Evolutionary conservation across 2,113 vertebrate species (phyloP).

Genomic region (Xiphorhynchus elegans): DNA sequence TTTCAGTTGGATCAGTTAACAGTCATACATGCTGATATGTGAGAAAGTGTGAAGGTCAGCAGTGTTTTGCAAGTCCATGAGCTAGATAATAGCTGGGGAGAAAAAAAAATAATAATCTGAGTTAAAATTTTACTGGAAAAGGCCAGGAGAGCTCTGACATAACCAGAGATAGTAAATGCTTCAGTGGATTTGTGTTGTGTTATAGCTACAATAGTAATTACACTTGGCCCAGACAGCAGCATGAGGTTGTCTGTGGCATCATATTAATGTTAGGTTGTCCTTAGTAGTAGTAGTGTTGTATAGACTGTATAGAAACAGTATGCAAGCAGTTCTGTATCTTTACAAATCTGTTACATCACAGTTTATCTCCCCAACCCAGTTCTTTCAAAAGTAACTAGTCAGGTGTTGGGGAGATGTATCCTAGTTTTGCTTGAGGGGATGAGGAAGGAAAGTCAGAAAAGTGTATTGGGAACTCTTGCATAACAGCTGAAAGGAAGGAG

Average conservation of each 20-base stretch:
- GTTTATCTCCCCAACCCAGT: background rate
- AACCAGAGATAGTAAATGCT: background rate
- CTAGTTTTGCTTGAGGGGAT: background rate
- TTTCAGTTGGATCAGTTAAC: background rate
- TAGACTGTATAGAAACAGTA: background rate
- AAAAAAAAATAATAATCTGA: background rate
- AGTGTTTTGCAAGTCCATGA: background rate
- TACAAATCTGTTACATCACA: background rate
- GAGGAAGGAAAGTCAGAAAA: background rate
- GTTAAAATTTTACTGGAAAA: background rate
- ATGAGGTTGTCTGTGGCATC: background rate
- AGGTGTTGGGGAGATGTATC: background rate
- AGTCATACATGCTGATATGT: background rate
- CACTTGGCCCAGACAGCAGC: background rate
- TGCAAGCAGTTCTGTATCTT: background rate
- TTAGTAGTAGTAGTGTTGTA: background rate
- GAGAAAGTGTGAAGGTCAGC: background rate
- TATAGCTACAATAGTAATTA: background rate
- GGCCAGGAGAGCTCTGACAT: background rate
- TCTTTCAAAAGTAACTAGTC: background rate
- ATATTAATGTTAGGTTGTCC: background rate
- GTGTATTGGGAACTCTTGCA: background rate
- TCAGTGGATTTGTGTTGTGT: fast-evolving
- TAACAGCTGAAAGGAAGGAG: background rate
- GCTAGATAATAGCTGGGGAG: background rate